Base-by-base conservation (phyloP, 2,113 vertebrate genomes). In the Coryphaenoides rupestris region DNA sequence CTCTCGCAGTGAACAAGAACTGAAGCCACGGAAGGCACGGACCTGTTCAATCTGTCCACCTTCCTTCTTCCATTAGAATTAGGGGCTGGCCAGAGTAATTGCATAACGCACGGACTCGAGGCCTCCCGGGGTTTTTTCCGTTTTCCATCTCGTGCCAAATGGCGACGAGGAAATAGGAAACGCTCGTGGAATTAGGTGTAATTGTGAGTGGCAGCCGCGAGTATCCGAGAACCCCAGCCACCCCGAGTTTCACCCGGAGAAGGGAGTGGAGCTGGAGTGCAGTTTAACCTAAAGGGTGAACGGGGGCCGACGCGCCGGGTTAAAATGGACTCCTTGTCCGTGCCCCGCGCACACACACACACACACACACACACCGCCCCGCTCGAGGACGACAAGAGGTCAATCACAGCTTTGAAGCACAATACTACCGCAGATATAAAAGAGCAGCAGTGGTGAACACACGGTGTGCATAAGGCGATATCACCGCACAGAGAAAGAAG, bases 401-500 rank as follows among this genome's bases (percentile, higher is more conserved):
- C 85, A 88, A 87, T 88, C 82, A 84, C n/a, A 86, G 76, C 78
- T 88, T 82, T 77, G 87, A 82, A 83, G 75, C 76, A 69, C 78
- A 75, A 75, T 75, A 87, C 84, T 84, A 84, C 72, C 78, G 82
- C 71, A 62, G 75, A 75, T 72, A 81, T 72, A n/a, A n/a, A n/a
- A n/a, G 80, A 86, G 72, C 76, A 82, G 78, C 79, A 76, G 78
- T 63, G 75, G 70, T 73, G 79, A 81, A 77, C 62, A 78, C 65
- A 85, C 77, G 77, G 60, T 62, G 60, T 62, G 75, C 63, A 66
- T 62, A 73, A 66, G 71, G 62, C 79, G 66, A 77, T 72, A 49
- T 63, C 70, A 58, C 50, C 60, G 55, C 71, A 65, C 21, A 26
- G 28, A 66, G n/a, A n/a, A n/a, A n/a, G n/a, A n/a, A n/a, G n/a